phyloP scores from a whole-genome alignment of 2,113 vertebrate genomes.

The Epinephelus moara region DNA sequence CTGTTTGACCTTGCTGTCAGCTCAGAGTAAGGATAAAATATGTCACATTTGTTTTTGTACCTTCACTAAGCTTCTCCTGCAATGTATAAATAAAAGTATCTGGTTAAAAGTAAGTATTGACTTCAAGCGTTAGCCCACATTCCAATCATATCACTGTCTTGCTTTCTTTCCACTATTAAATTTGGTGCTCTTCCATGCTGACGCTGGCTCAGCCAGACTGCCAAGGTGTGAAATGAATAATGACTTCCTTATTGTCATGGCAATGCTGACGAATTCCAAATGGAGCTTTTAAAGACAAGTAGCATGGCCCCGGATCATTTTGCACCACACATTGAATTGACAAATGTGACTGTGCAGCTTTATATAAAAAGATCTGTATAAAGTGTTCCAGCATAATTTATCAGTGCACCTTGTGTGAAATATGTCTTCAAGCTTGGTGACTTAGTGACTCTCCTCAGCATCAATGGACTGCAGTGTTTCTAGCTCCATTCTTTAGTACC shows the following conservation, averaged over 20 bases:
- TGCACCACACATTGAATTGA: background rate
- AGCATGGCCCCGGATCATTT: background rate
- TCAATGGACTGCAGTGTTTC: too few species aligned
- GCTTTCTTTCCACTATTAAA: conserved; percentile 1
- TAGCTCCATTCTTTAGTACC: too few species aligned
- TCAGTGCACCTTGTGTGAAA: background rate
- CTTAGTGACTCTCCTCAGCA: too few species aligned
- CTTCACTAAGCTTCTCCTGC: conserved; percentile 27
- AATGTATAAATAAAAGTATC: conserved; percentile 19
- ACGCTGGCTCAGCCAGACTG: conserved; percentile 11
- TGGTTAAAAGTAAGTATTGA: conserved; percentile 18
- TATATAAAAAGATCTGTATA: background rate
- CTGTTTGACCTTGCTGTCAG: conserved; percentile 60
- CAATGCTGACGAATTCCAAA: background rate
- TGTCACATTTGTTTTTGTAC: conserved; percentile 54
- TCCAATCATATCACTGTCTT: background rate
- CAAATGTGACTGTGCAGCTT: background rate
- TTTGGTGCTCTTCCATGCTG: background rate
- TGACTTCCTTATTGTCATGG: conserved; percentile 25
- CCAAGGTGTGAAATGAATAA: conserved; percentile 1
- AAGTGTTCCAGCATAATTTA: background rate
- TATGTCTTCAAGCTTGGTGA: background rate
- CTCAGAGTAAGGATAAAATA: conserved; percentile 43
- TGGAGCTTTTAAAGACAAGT: background rate
- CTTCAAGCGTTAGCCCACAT: conserved; percentile 15